phyloP scores from a whole-genome alignment of 2,113 vertebrate genomes.

The Tauraco erythrolophus region DNA sequence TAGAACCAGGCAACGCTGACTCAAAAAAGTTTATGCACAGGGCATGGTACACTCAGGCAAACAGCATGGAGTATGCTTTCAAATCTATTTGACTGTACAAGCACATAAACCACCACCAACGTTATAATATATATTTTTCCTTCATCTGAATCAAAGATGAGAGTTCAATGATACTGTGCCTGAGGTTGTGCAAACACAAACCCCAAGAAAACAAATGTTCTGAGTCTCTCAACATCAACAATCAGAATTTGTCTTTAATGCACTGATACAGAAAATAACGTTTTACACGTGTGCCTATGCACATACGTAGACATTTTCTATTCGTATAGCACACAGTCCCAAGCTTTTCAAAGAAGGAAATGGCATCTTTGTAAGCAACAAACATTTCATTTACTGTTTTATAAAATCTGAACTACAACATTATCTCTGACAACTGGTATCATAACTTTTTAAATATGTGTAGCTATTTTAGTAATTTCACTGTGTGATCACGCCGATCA shows the following conservation, averaged over 20 bases:
- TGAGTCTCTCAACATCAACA: neutral
- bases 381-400: neutral
- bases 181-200: neutral
- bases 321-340: neutral
- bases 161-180: neutral
- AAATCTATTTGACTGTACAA: neutral
- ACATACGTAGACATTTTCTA: neutral
- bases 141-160: neutral
- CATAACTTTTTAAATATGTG: neutral
- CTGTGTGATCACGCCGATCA: neutral
- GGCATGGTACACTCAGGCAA: neutral
- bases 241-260: neutral
- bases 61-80: neutral
- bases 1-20: neutral
- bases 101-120: neutral
- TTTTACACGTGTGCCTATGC: neutral
- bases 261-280: neutral
- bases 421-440: neutral
- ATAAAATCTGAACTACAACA: neutral
- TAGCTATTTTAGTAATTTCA: neutral
- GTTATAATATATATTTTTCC: neutral
- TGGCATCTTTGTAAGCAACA: neutral
- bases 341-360: neutral
- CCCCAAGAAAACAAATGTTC: neutral
- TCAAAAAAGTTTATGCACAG: neutral